These are phyloP conservation scores for Elephantulus edwardii DNA, from an alignment of 2,113 vertebrate species.

Conservation along the genomic window DNA sequence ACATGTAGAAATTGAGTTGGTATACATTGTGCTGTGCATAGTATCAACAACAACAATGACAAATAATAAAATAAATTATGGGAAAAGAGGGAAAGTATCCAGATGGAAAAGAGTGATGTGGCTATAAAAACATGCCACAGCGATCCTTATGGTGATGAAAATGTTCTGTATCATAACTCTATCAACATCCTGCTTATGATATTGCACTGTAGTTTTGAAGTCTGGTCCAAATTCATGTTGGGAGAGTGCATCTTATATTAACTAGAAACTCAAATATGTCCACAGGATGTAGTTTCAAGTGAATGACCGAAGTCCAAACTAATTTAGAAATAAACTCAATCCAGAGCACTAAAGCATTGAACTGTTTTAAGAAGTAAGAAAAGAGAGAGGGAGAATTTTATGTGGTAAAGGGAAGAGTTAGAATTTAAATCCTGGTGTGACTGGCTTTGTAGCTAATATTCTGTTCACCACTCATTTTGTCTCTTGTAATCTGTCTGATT, in stretches of 20 bases:
- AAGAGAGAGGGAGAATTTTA: neutral
- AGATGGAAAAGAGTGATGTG: neutral
- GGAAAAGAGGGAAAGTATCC: neutral
- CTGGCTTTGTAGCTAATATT: neutral
- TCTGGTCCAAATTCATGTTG: neutral
- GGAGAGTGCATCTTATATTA: neutral
- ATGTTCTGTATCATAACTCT: neutral
- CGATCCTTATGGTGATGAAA: neutral
- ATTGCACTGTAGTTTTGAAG: neutral
- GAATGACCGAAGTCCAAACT: neutral
- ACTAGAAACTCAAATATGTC: neutral
- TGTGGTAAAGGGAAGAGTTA: neutral
- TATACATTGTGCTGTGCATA: no score
- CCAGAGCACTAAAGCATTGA: neutral
- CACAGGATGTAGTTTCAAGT: neutral
- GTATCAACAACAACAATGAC: no score
- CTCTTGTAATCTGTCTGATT: neutral
- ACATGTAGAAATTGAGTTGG: no score
- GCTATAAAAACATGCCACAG: neutral
- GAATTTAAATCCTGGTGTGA: neutral
- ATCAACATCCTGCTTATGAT: neutral
- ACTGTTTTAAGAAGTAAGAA: neutral
- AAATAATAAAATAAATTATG: no score
- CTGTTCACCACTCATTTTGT: neutral
- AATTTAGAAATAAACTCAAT: neutral